phyloP scores from a whole-genome alignment of 2,797 vertebrate species.

The Tenualosa thibaudeaui region DNA sequence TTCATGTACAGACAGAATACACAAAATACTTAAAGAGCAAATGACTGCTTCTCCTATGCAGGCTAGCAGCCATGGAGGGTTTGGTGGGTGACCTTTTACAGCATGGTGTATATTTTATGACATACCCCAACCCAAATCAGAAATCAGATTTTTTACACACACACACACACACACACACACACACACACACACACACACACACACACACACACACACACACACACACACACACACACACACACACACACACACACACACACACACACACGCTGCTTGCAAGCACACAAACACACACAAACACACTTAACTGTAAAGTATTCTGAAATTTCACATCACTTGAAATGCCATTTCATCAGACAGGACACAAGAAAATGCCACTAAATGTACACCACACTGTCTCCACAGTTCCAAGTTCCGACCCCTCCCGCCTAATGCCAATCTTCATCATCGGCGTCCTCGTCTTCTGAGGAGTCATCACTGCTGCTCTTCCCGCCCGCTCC shows the following conservation, averaged over 20 bases:
- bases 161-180: constrained; percentile 15
- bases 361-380: neutral
- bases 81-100: neutral
- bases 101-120: neutral
- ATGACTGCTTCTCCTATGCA: neutral
- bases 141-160: neutral
- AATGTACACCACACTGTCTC: neutral
- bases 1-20: constrained; percentile 5
- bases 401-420: neutral
- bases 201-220: neutral
- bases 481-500: constrained; percentile 68
- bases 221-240: neutral
- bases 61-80: neutral
- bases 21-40: neutral
- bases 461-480: constrained; percentile 71
- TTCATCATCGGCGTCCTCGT: constrained; percentile 68
- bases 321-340: constrained; percentile 7
- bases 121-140: neutral
- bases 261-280: neutral
- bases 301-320: neutral
- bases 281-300: neutral
- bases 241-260: constrained; percentile 12
- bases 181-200: constrained; percentile 8
- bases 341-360: neutral
- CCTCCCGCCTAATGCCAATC: constrained; percentile 69